Evolutionary conservation across 2,888 invertebrate genomes (phyloP).

Genomic region (Limnephilus rhombicus): DNA sequence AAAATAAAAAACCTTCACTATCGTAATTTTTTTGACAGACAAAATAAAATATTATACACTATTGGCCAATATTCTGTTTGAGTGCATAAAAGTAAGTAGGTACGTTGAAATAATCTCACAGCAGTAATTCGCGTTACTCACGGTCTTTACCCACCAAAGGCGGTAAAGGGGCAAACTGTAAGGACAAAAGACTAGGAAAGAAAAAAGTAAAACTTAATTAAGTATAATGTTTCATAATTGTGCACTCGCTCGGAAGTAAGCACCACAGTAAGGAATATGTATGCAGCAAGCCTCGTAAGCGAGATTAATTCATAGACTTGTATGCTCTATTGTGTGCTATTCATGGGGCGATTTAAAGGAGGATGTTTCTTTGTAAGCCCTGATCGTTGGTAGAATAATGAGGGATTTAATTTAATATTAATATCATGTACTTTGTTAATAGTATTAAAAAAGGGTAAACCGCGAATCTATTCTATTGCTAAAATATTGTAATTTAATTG

Average conservation of each 20-base stretch:
- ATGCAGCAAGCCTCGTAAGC: constrained; percentile 10
- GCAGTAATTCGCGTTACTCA: constrained; percentile 31
- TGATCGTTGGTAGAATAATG: neutral
- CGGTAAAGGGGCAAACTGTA: constrained; percentile 54
- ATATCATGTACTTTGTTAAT: neutral
- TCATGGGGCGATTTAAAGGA: neutral
- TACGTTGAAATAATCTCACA: constrained; percentile 15
- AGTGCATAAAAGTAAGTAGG: neutral
- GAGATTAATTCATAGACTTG: neutral
- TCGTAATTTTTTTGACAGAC: too few relatives aligned
- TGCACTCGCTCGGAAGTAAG: constrained; percentile 57
- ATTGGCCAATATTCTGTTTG: neutral
- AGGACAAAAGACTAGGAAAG: constrained; percentile 60
- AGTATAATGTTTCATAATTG: constrained; percentile 65
- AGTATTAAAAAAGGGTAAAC: neutral
- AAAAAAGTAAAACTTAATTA: constrained; percentile 60
- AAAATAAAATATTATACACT: too few relatives aligned
- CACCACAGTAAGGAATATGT: constrained; percentile 5
- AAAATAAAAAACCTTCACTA: too few relatives aligned
- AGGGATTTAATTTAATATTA: neutral
- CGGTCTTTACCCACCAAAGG: constrained; percentile 40
- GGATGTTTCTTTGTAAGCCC: neutral
- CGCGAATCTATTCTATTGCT: neutral
- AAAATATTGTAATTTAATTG: neutral
- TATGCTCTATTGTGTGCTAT: neutral